Evolutionary conservation across 1,140 invertebrate genomes (phyloP), one percentile per base, ranked within the genome.

Genomic region (Phymorhynchus buccinoides): DNA sequence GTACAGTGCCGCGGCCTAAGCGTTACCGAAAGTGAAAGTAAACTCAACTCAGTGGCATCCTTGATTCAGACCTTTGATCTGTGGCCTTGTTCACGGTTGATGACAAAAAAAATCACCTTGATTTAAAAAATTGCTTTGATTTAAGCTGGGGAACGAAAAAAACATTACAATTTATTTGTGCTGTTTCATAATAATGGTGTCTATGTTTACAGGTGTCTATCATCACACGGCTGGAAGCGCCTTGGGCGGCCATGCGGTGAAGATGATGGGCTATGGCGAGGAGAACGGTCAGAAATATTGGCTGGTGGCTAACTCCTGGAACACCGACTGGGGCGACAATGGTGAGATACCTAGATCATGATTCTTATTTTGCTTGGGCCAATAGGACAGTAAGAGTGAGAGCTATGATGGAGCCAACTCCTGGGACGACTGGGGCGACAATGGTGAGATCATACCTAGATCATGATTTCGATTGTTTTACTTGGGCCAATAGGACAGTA

Each of bases 281-380:
- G 97, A 97, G 91, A 95, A 96, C 81, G 95, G 95, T 0, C 95
- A 94, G 62, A 96, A 96, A 41, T 99, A 98, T 91, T 99, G 97
- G 97, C 94, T 97, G 1, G 95, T 97, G 88, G 97, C 96, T 62
- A 98, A 98, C 94, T 98, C 97, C 0, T 98, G 97, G 97, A 98
- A 98, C 92, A 94, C 83, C 97, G 97, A 68, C 90, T 98, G 97
- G 97, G 97, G 95, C 86, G 93, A 94, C 88, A 87, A 91, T 80
- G 92, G 90, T 89, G 86, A 75, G 84, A 30, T 52, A 37, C 18
- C 35, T 4, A 0, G 3, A n/a, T 22, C 37, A n/a, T 78, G 0
- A 39, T 27, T 78, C 30, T 35, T 37, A 52, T 52, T 52, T 52
- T 52, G 48, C 48, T 52, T 22, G 7, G 7, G 48, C 22, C 48